Conservation (phyloP, 1,140 invertebrate species). For the Papilio dardanus region DNA sequence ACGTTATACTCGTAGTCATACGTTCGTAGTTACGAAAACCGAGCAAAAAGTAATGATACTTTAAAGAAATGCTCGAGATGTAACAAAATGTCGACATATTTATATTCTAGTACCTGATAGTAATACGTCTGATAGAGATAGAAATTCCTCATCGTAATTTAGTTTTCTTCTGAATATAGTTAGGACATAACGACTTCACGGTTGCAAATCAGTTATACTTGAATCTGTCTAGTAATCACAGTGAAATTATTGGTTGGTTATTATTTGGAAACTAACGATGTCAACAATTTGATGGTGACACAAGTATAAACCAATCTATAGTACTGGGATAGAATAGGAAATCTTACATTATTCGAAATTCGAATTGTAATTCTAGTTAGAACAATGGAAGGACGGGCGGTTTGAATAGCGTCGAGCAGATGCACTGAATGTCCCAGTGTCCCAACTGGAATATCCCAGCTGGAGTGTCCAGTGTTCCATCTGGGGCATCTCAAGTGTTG, state of each 20-base stretch:
- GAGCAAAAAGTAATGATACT: constrained; percentile 24
- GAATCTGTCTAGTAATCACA: too few relatives aligned
- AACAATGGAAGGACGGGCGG: not conserved
- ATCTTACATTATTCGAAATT: not conserved
- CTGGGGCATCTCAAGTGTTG: not conserved
- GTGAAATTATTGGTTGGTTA: not conserved
- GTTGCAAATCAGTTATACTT: not conserved
- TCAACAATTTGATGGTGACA: not conserved
- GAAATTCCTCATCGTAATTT: not conserved
- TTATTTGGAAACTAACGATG: not conserved
- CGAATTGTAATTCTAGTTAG: constrained; percentile 5
- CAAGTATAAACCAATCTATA: not conserved
- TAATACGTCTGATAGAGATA: not conserved
- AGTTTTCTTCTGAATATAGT: not conserved
- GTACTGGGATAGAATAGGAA: not conserved
- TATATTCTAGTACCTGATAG: not conserved
- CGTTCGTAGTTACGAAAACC: constrained; percentile 14
- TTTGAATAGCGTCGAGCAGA: constrained; percentile 29
- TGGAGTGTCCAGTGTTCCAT: not conserved
- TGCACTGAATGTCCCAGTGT: constrained; percentile 24
- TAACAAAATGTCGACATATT: constrained; percentile 9
- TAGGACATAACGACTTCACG: not conserved
- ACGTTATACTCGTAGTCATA: constrained; percentile 26
- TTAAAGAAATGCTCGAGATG: constrained; percentile 17
- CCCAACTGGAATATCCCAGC: not conserved